These are phyloP conservation scores for Pyrocephalus nanus DNA, from an alignment of 2,797 vertebrate species.

Conservation along the genomic window DNA sequence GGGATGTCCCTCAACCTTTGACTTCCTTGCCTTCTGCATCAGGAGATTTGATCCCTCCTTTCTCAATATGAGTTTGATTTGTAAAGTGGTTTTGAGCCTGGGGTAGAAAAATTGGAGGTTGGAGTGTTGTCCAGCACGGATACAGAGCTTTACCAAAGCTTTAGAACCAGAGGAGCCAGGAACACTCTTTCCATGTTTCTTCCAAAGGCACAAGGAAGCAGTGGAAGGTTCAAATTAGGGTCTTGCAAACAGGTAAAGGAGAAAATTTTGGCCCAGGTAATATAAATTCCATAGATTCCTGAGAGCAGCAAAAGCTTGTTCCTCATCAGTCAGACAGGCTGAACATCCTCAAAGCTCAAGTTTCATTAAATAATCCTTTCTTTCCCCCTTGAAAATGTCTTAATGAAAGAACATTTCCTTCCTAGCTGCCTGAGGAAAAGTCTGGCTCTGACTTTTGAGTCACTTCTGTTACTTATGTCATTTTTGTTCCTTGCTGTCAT, in stretches of 20 bases:
- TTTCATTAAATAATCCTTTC: not conserved
- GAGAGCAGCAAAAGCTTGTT: not conserved
- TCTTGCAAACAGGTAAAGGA: not conserved
- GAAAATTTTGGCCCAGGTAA: not conserved
- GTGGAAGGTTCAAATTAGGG: not conserved
- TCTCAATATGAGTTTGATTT: not conserved
- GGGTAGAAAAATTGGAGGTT: not conserved
- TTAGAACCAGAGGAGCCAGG: not conserved
- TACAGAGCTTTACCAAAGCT: not conserved
- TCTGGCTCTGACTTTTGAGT: not conserved
- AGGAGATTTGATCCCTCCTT: not conserved
- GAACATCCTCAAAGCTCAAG: not conserved
- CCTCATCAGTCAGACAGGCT: not conserved
- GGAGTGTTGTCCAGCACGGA: not conserved
- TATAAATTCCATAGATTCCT: accelerated
- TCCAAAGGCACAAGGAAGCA: not conserved
- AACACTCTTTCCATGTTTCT: not conserved
- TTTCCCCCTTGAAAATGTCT: not conserved
- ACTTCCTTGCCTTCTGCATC: not conserved
- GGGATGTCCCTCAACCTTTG: slow-evolving; percentile 12
- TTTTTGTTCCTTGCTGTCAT: not conserved
- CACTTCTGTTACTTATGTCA: not conserved
- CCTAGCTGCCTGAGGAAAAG: not conserved
- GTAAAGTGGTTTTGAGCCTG: not conserved
- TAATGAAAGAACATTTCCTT: not conserved